Evolutionary conservation across 1,140 invertebrate species (phyloP), one percentile per base, ranked within the genome.

Genomic region (Drosophila pseudoobscura): DNA sequence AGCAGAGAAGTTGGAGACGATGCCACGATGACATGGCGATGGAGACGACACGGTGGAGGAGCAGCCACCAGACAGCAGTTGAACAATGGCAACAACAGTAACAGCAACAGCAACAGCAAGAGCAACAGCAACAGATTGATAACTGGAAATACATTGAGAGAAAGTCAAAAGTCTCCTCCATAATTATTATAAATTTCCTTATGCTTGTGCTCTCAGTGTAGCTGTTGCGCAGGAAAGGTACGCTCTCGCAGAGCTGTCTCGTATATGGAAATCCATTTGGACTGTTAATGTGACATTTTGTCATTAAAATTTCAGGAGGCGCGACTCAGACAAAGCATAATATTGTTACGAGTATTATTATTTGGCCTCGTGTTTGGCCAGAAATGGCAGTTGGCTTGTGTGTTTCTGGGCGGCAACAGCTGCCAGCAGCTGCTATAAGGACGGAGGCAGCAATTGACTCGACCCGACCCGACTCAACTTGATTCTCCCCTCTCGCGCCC

Each of bases 211-310:
- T 11, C 11, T 1, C n/a, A 29, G 51, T 65, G 6, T n/a, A n/a
- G n/a, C n/a, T n/a, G n/a, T n/a, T n/a, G n/a, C n/a, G n/a, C n/a
- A n/a, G n/a, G n/a, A n/a, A n/a, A n/a, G n/a, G n/a, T 5, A 5
- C 24, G 24, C 49, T 65, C 43, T 2, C 9, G 20, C 17, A 45
- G 20, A 55, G n/a, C 51, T 58, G 60, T 57, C 47, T 78, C 54
- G 54, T 1, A 39, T 39, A 39, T 63, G 77, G 22, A 82, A 82
- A 82, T 69, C 64, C 79, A 74, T 64, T 82, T 54, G 59, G 78
- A 62, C 74, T 82, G 79, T 82, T 82, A 82, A 82, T 82, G 79
- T 78, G 79, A 78, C 79, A 82, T 82, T 82, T 63, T 78, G 78
- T 78, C 79, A 82, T 82, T 82, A 82, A 82, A 82, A 82, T 82